Evolutionary conservation across 2,888 invertebrate species (phyloP), one percentile per base, ranked within the genome.

Genomic region (Rotaria magnacalcarata): DNA sequence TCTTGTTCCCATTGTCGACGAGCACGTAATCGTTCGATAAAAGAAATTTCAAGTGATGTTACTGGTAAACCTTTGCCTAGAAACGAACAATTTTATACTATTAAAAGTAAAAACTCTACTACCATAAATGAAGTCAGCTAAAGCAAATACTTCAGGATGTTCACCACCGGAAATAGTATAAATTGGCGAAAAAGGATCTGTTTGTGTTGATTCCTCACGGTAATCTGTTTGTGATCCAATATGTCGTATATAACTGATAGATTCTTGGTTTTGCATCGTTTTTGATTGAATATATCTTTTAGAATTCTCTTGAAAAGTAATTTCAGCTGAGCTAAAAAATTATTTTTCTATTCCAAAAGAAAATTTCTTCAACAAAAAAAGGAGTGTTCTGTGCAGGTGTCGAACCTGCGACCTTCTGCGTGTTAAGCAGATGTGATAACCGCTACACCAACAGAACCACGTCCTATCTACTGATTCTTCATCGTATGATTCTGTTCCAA

Each of bases 381-480:
- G 34, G 19, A 67, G 67, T 67, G 67, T 67, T 67, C 67, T 67
- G 67, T 67, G 67, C 67, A 67, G 67, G 67, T 67, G 67, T 67
- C 67, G 67, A 67, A 67, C 67, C 67, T 67, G 67, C 67, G 67
- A 67, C 67, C 67, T 67, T 67, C 67, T 67, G 67, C 67, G 67
- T 67, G 67, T 67, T 67, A 67, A 67, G 67, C 67, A 67, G 67
- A 67, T 67, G 67, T 67, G 67, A 67, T 67, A 67, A 67, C 67
- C 67, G 67, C 67, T 67, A 67, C 67, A 67, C 67, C 67, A 67
- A 67, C 67, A 67, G 67, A 67, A 67, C 67, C 67, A 14, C 34
- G 27, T 34, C 8, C 67, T 34, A 67, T 14, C 67, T 34, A 16
- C 11, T 16, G 16, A 34, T 67, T 34, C 4, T 34, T 67, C 6